Percentiles rank a stretch among this genome's conserved stretches.
These are phyloP conservation scores for Sylvia borin DNA, from an alignment of 2,797 vertebrate species.

Conservation along the genomic window DNA sequence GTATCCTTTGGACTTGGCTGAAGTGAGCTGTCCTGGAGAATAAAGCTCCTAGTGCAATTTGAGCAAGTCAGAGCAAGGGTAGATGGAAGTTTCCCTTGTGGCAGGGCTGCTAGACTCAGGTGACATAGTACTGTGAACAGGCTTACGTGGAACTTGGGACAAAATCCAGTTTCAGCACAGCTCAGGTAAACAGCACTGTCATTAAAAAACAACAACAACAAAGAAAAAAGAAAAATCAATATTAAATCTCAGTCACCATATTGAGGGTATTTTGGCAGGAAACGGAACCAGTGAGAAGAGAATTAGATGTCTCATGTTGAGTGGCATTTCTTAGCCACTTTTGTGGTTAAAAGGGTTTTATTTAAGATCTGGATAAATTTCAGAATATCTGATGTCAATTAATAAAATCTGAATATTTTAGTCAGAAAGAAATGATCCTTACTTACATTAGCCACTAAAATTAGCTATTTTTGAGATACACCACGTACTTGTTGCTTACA, in stretches of 20 bases:
- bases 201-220: neutral
- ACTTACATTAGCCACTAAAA: neutral
- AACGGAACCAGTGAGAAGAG: neutral
- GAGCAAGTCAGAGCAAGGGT: neutral
- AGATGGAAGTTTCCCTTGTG: neutral
- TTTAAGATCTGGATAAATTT: neutral
- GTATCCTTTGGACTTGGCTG: neutral
- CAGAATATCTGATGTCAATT: neutral
- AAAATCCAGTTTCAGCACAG: neutral
- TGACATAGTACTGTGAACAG: neutral
- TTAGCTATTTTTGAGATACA: neutral
- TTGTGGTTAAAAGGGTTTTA: neutral
- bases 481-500: neutral
- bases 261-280: neutral
- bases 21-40: neutral
- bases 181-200: neutral
- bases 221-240: neutral
- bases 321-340: neutral
- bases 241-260: neutral
- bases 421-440: neutral
- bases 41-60: neutral
- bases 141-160: accelerated
- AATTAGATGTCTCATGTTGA: neutral
- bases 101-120: neutral
- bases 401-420: neutral